Conservation (phyloP, 2,113 vertebrate genomes). For the Aspidoscelis tigris region DNA sequence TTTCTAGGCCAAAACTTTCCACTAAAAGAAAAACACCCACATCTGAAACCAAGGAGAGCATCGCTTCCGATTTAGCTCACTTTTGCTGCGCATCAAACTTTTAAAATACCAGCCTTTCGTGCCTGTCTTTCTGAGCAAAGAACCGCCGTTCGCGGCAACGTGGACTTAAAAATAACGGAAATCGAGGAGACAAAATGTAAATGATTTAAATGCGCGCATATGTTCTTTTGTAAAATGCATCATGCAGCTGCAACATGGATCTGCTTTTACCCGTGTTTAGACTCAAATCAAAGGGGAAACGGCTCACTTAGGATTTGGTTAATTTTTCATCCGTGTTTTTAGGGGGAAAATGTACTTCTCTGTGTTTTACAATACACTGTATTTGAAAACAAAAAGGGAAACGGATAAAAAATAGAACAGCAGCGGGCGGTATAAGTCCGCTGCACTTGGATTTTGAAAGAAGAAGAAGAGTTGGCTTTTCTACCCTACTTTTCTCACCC, state of each 20-base stretch:
- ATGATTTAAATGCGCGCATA: conserved; percentile 70
- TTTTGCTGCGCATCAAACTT: conserved; percentile 66
- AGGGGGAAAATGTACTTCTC: conserved; percentile 44
- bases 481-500: too few species aligned
- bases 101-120: conserved; percentile 65
- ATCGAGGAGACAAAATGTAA: conserved; percentile 68
- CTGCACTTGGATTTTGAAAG: conserved; percentile 24
- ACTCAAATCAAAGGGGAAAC: conserved; percentile 69
- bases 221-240: conserved; percentile 74
- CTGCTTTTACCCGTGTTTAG: conserved; percentile 62
- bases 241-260: conserved; percentile 57
- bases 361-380: conserved; percentile 23
- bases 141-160: conserved; percentile 28
- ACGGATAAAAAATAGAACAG: background rate
- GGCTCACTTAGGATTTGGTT: conserved; percentile 56
- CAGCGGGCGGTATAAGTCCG: background rate
- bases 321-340: conserved; percentile 64
- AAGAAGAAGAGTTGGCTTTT: too few species aligned
- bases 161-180: conserved; percentile 65
- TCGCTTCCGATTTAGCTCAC: conserved; percentile 48
- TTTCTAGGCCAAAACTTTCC: conserved; percentile 55
- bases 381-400: conserved; percentile 40
- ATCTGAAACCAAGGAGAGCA: conserved; percentile 47
- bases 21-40: conserved; percentile 33
- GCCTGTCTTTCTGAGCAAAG: conserved; percentile 54